These are phyloP conservation scores for Stigmatopora nigra DNA, from an alignment of 2,113 vertebrate species.

Conservation along the genomic window DNA sequence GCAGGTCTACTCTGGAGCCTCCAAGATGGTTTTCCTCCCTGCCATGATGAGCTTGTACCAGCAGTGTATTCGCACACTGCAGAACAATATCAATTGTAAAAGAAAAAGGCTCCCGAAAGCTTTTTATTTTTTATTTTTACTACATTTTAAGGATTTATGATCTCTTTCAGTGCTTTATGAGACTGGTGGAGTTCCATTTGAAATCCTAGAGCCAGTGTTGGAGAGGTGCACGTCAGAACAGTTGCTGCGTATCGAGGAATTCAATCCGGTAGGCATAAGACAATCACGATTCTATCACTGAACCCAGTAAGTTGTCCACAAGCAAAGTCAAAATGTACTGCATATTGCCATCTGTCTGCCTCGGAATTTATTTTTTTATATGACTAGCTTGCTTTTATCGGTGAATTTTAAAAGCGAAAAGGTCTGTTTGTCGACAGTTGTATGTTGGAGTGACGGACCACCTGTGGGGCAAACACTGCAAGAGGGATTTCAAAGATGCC, in stretches of 20 bases:
- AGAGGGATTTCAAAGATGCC: constrained; percentile 75
- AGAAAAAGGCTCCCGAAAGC: constrained; percentile 8
- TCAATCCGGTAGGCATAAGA: constrained; percentile 75
- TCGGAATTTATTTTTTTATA: background rate
- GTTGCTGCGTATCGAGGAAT: constrained; percentile 79
- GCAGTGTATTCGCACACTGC: constrained; percentile 80
- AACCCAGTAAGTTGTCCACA: background rate
- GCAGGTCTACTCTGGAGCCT: constrained; percentile 84
- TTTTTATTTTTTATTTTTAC: background rate
- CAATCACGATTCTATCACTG: background rate
- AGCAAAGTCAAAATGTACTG: background rate
- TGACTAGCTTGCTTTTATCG: background rate
- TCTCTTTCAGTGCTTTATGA: constrained; percentile 73
- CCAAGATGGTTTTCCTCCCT: constrained; percentile 71
- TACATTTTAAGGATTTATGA: no score
- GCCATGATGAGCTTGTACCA: constrained; percentile 81
- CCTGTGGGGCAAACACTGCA: constrained; percentile 80
- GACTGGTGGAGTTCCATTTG: constrained; percentile 83
- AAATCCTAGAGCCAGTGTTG: constrained; percentile 84
- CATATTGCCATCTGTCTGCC: background rate
- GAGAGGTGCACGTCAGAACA: constrained; percentile 80
- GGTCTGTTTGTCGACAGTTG: constrained; percentile 58
- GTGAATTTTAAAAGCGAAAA: background rate
- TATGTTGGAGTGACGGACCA: constrained; percentile 74
- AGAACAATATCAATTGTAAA: constrained; percentile 87